Base-by-base conservation (phyloP, 2,113 vertebrate species). In the Butorides virescens region DNA sequence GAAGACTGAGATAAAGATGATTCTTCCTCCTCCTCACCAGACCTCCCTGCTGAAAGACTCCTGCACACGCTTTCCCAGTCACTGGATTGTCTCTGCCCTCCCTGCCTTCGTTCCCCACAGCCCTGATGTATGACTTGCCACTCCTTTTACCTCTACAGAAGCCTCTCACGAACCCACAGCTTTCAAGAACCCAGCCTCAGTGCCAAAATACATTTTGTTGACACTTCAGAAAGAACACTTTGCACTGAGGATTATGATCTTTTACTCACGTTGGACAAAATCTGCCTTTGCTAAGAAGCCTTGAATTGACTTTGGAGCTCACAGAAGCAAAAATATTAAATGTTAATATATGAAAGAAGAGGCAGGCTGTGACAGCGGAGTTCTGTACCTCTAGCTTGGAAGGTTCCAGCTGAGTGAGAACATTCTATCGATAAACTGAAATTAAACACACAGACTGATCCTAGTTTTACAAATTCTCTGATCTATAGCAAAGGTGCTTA, bases 251-350 rank as follows among this genome's bases (percentile, higher is more conserved):
- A 44, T 80, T 75, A 71, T 37, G 50, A 88, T 72, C 68, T 89
- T 94, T 92, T 61, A 79, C 77, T 85, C 7, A 0, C 7, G 1
- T 56, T 78, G 85, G 92, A 94, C 84, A 95, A 96, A 93, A 91
- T 73, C 74, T 90, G 61, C 71, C 90, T 95, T 90, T 63, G 66
- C 70, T 90, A 82, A 90, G 73, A 63, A 75, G 77, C 62, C 87
- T 87, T 76, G 87, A 91, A 87, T 78, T 96, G 44, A 93, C 77
- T 94, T 81, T 65, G 80, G 70, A 93, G 36, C 74, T 96, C 62
- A 58, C 39, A 93, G 84, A 66, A 86, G 82, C 37, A 70, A 88
- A 94, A 96, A 86, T 83, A 94, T 93, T 96, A 76, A 90, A 96
- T 82, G 71, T 53, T 90, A 95, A 91, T 88, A 92, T 62, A 73